Evolutionary conservation across 2,113 vertebrate genomes (phyloP).

Genomic region (Cyanistes caeruleus): DNA sequence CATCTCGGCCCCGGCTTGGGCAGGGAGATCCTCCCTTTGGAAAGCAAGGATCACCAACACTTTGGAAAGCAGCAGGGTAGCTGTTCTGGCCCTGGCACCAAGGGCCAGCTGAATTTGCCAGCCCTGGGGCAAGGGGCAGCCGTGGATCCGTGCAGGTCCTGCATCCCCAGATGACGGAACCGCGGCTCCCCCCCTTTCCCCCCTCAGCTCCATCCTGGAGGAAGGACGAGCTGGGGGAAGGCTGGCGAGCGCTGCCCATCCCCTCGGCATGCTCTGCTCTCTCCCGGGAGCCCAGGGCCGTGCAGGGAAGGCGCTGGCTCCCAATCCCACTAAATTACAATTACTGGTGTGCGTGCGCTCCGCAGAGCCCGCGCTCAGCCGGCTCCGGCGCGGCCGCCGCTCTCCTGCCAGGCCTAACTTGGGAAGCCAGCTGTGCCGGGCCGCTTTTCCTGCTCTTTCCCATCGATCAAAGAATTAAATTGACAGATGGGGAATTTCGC

Average conservation of each 20-base stretch:
- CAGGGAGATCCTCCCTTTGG: neutral
- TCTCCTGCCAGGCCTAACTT: conserved; percentile 73
- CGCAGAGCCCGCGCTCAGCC: conserved; percentile 42
- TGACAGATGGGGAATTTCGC: conserved; percentile 67
- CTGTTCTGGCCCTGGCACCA: too few species aligned
- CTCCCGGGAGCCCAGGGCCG: conserved; percentile 45
- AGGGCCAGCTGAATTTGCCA: neutral
- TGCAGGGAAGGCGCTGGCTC: conserved; percentile 68
- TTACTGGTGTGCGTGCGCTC: neutral
- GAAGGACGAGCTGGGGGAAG: neutral
- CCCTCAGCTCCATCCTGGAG: neutral
- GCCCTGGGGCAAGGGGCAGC: neutral
- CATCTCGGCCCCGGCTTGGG: fast-evolving
- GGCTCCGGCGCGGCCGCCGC: conserved; percentile 44
- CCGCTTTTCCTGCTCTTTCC: conserved; percentile 65
- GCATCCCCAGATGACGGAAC: too few species aligned
- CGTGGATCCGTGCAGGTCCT: fast-evolving
- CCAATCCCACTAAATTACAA: conserved; percentile 40
- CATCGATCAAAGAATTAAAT: conserved; percentile 80
- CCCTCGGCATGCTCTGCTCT: neutral
- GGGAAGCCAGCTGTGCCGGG: conserved; percentile 76
- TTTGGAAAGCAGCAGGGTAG: neutral
- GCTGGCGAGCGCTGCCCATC: neutral
- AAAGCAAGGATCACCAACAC: fast-evolving
- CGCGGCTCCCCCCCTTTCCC: too few species aligned